phyloP scores from a whole-genome alignment of 2,113 vertebrate species.

The Furnarius figulus region DNA sequence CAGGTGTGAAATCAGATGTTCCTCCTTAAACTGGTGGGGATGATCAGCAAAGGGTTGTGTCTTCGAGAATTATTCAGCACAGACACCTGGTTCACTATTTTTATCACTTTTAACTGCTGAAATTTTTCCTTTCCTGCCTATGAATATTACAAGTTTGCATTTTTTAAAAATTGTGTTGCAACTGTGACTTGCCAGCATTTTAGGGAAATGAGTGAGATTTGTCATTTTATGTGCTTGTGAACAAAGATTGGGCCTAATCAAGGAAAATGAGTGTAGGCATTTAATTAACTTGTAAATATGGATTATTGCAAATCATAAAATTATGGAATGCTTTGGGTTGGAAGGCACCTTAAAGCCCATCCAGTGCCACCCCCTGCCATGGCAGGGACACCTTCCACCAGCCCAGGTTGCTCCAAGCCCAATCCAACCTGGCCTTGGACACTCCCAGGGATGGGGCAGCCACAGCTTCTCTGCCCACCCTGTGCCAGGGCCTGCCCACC shows the following conservation, averaged over 20 bases:
- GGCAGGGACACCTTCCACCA: not conserved
- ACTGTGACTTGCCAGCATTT: not conserved
- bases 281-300: not conserved
- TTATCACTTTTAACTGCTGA: not conserved
- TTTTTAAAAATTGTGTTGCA: not conserved
- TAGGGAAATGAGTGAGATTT: not conserved
- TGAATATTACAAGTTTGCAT: not conserved
- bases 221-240: not conserved
- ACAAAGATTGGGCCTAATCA: not conserved
- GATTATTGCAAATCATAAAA: not conserved
- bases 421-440: not conserved
- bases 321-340: not conserved
- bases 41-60: not conserved
- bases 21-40: not conserved
- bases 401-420: not conserved
- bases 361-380: not conserved
- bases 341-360: not conserved
- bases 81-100: not conserved
- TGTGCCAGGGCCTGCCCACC: not conserved
- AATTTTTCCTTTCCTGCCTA: not conserved
- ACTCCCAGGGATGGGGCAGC: not conserved
- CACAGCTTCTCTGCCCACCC: not conserved
- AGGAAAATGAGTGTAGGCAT: not conserved
- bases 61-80: not conserved
- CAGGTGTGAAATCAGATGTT: constrained; percentile 31